Conservation (phyloP, 2,888 invertebrate species). For the Scelioninae gen. 1 region DNA sequence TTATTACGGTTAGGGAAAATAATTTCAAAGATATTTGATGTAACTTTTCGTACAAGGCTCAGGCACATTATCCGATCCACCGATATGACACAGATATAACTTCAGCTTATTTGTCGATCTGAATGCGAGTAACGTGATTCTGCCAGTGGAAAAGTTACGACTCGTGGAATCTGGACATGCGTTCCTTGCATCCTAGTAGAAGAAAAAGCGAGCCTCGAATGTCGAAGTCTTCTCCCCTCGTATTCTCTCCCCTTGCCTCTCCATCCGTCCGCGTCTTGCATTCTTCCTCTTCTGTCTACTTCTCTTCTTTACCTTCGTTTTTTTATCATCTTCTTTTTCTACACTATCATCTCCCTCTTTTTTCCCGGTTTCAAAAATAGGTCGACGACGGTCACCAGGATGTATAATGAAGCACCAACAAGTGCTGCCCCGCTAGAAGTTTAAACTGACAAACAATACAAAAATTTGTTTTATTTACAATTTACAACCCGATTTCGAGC, state of each 20-base stretch:
- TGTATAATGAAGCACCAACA: constrained; percentile 55
- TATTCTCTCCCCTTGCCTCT: constrained; percentile 19
- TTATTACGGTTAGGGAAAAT: constrained; percentile 24
- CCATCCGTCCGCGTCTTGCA: constrained; percentile 42
- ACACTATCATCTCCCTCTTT: constrained; percentile 43
- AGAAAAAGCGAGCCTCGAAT: constrained; percentile 61
- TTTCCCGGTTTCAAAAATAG: constrained; percentile 68
- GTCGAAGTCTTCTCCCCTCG: constrained; percentile 49
- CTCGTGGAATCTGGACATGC: constrained; percentile 62
- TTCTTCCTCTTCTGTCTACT: constrained; percentile 47
- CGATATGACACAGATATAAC: constrained; percentile 61
- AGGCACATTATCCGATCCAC: constrained; percentile 24
- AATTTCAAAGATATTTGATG: constrained; percentile 28
- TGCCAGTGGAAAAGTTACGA: constrained; percentile 62
- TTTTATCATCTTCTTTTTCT: constrained; percentile 24
- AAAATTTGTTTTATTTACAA: no score
- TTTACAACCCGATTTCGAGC: neutral
- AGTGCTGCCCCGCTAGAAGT: constrained; percentile 30
- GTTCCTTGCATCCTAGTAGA: constrained; percentile 63
- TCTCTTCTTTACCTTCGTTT: constrained; percentile 3
- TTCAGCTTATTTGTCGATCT: constrained; percentile 59
- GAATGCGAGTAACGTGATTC: constrained; percentile 57
- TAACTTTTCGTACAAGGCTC: constrained; percentile 19
- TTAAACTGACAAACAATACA: neutral
- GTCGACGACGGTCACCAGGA: constrained; percentile 71